Evolutionary conservation across 2,113 vertebrate genomes (phyloP).

Genomic region (Syrmaticus mikado): DNA sequence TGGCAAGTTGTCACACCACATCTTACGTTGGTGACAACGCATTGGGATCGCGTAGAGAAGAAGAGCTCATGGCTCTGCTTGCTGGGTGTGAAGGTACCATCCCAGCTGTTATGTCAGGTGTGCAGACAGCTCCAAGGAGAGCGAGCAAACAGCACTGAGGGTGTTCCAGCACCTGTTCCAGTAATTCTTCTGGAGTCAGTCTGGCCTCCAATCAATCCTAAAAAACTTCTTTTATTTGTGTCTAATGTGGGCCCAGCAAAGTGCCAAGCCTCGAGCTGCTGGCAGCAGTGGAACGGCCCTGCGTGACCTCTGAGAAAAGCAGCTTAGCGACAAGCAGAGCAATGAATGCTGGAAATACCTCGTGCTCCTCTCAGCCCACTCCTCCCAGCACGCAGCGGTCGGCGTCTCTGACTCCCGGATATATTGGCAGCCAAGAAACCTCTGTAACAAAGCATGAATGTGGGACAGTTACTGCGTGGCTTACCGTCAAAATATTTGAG

Average conservation of each 20-base stretch:
- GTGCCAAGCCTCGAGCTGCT: rapidly evolving
- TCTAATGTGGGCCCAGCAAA: neutral
- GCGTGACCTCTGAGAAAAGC: rapidly evolving
- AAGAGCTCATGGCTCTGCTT: too few relatives aligned
- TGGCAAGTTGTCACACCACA: rapidly evolving
- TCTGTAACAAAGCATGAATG: neutral
- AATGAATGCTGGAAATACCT: neutral
- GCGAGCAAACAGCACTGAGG: too few relatives aligned
- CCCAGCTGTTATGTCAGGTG: neutral
- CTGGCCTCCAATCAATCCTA: neutral
- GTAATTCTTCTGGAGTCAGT: neutral
- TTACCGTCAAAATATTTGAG: too few relatives aligned
- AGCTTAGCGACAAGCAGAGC: rapidly evolving
- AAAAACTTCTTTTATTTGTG: neutral
- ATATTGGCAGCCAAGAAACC: neutral
- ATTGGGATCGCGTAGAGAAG: too few relatives aligned
- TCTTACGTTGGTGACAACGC: rapidly evolving
- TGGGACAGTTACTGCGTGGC: rapidly evolving
- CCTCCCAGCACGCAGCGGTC: neutral
- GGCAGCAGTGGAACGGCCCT: neutral
- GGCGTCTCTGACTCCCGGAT: rapidly evolving
- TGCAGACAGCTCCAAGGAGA: neutral
- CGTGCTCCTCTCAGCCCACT: neutral
- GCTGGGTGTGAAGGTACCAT: too few relatives aligned
- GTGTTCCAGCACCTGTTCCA: neutral